These are phyloP conservation scores for Eptatretus atami DNA, from an alignment of 2,797 vertebrate species.

Conservation along the genomic window DNA sequence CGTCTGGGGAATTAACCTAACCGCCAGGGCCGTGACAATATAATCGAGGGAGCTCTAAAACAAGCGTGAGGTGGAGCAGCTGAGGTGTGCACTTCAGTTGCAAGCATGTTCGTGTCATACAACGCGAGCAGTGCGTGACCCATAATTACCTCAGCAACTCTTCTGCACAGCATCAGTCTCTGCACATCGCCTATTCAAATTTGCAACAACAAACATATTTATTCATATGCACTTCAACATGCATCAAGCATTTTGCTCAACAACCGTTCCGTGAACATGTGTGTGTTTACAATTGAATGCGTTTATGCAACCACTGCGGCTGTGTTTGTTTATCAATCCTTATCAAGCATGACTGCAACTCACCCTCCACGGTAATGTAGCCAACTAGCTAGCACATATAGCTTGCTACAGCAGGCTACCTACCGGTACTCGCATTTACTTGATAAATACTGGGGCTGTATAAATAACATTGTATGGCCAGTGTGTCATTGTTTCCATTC, in stretches of 20 bases:
- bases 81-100: constrained; percentile 4
- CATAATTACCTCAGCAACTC: neutral
- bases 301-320: neutral
- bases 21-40: too few species aligned
- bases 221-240: constrained; percentile 3
- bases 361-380: constrained; percentile 2
- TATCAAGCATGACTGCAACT: neutral
- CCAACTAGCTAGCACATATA: neutral
- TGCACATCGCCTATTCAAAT: neutral
- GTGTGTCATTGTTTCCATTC: neutral
- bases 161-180: constrained; percentile 2
- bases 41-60: too few species aligned
- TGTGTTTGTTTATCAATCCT: neutral
- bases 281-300: neutral
- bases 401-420: neutral
- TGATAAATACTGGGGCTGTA: constrained; percentile 2
- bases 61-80: neutral
- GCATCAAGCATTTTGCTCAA: constrained; percentile 3
- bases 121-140: constrained; percentile 1
- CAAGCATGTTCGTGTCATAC: neutral
- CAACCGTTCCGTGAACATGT: neutral
- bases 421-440: too few species aligned
- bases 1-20: too few species aligned
- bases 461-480: neutral
- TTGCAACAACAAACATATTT: neutral